phyloP scores from a whole-genome alignment of 2,888 invertebrate species.

The Epirrhoe tristata region DNA sequence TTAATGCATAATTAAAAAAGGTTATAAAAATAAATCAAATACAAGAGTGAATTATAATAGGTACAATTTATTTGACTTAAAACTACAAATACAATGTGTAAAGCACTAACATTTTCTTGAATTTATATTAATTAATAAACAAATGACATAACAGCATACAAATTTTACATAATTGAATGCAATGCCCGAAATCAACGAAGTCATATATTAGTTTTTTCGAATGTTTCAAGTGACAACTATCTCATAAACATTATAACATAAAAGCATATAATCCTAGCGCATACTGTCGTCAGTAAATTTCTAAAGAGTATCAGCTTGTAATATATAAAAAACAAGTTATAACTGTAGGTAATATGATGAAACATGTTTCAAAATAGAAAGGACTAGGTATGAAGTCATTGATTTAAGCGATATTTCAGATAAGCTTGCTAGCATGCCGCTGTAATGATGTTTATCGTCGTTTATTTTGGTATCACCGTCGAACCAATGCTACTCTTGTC shows the following conservation, averaged over 20 bases:
- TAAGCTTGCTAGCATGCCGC: constrained; percentile 2
- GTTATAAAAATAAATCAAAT: constrained; percentile 31
- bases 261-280: constrained; percentile 15
- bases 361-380: constrained; percentile 14
- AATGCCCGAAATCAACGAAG: constrained; percentile 28
- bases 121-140: constrained; percentile 37
- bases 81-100: constrained; percentile 74
- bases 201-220: constrained; percentile 26
- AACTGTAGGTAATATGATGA: neutral
- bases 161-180: constrained; percentile 34
- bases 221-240: constrained; percentile 36
- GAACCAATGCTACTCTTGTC: constrained; percentile 31
- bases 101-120: constrained; percentile 60
- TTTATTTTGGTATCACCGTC: constrained; percentile 15
- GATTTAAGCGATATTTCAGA: constrained; percentile 10
- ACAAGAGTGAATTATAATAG: constrained; percentile 45
- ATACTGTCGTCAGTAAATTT: constrained; percentile 14
- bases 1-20: neutral
- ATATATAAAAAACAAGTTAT: constrained; percentile 5
- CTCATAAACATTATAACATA: constrained; percentile 8
- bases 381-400: constrained; percentile 10
- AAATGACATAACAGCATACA: constrained; percentile 37
- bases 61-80: constrained; percentile 78
- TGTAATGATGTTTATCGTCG: neutral
- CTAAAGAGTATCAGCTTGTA: constrained; percentile 4